These are phyloP conservation scores for Ennomos erosarius DNA, from an alignment of 2,888 invertebrate genomes.

Conservation along the genomic window DNA sequence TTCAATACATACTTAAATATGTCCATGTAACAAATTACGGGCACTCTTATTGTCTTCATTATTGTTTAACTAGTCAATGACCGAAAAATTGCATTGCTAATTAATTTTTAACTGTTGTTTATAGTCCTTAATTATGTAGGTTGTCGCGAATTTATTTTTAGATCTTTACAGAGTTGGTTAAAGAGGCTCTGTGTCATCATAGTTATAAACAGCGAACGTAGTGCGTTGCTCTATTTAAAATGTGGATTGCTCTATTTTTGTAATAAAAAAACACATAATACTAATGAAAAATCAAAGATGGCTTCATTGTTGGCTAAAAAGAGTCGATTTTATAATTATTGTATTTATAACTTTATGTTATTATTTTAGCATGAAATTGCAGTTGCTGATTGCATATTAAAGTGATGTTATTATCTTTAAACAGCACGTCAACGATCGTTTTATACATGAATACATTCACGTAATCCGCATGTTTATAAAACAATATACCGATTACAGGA, in stretches of 20 bases:
- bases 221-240: no score
- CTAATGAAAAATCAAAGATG: no score
- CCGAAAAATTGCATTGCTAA: constrained; percentile 14
- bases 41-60: constrained; percentile 16
- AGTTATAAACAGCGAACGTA: not conserved
- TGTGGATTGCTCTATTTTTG: no score
- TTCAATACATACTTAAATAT: not conserved
- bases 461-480: constrained; percentile 21
- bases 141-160: no score
- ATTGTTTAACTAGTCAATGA: constrained; percentile 11
- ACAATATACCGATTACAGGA: constrained; percentile 7
- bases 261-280: no score
- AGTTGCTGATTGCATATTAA: not conserved
- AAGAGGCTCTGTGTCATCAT: not conserved
- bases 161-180: no score
- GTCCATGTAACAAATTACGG: constrained; percentile 23
- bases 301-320: no score
- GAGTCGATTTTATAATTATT: no score
- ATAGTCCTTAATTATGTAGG: constrained; percentile 10
- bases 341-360: no score
- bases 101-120: constrained; percentile 21
- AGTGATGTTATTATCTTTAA: constrained; percentile 2
- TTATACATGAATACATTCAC: constrained; percentile 6
- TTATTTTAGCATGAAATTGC: no score
- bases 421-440: constrained; percentile 1